These are phyloP conservation scores for Pelosia muscerda DNA, from an alignment of 2,888 invertebrate genomes.

Conservation along the genomic window DNA sequence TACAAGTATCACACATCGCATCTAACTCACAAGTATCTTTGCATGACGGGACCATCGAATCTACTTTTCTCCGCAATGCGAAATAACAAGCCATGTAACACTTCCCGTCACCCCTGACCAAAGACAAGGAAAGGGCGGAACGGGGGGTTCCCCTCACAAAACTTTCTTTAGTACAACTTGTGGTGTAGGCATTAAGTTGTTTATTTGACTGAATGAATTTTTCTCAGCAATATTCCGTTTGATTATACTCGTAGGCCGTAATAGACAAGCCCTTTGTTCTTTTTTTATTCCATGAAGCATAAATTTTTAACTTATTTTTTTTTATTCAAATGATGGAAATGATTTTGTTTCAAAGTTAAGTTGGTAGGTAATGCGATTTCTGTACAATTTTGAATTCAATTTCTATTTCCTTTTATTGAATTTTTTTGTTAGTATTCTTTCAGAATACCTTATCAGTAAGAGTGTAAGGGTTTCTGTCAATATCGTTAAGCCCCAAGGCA, in stretches of 20 bases:
- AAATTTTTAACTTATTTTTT: conserved; percentile 5
- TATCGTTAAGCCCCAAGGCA: too few species aligned
- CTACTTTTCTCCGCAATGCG: conserved; percentile 10
- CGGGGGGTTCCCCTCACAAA: conserved; percentile 21
- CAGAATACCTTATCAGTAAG: too few species aligned
- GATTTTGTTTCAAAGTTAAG: not conserved
- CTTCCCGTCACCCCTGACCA: conserved; percentile 33
- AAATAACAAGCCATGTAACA: conserved; percentile 22
- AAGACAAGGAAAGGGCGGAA: conserved; percentile 60
- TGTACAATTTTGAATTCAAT: not conserved
- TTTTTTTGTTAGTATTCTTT: not conserved
- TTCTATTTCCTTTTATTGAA: not conserved
- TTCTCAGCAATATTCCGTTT: conserved; percentile 32
- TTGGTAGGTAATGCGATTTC: not conserved
- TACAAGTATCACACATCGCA: not conserved
- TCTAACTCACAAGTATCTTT: not conserved
- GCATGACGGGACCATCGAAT: not conserved
- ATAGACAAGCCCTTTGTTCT: conserved; percentile 15
- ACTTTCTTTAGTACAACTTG: conserved; percentile 24
- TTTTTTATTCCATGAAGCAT: not conserved
- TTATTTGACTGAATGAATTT: conserved; percentile 47
- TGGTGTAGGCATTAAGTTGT: conserved; percentile 36
- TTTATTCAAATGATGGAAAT: not conserved
- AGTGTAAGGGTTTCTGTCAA: too few species aligned
- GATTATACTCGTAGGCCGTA: conserved; percentile 31